phyloP scores from a whole-genome alignment of 2,888 invertebrate species.

The Steinernema hermaphroditum region DNA sequence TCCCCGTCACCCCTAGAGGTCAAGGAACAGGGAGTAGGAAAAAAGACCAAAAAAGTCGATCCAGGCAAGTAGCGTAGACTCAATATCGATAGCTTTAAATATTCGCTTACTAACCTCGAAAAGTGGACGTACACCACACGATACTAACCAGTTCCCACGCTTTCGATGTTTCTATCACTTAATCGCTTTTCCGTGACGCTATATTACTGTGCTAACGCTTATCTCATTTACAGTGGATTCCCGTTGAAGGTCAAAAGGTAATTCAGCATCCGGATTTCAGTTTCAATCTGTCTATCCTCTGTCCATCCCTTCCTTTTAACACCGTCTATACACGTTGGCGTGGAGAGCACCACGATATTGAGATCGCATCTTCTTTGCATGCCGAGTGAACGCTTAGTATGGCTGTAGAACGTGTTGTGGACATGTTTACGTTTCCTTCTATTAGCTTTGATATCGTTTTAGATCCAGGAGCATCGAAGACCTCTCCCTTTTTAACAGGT shows the following conservation, averaged over 20 bases:
- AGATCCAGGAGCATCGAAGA: slow-evolving; percentile 67
- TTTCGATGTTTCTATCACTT: slow-evolving; percentile 2
- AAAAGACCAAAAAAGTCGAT: slow-evolving; percentile 80
- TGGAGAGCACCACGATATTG: too few relatives aligned
- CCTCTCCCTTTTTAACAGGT: slow-evolving; percentile 67
- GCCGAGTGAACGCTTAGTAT: too few relatives aligned
- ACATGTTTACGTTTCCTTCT: slow-evolving; percentile 1
- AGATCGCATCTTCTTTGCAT: too few relatives aligned
- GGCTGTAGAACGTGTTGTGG: too few relatives aligned
- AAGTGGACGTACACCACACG: slow-evolving; percentile 18
- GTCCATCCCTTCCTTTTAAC: neutral
- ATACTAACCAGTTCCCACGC: neutral
- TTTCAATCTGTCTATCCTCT: neutral
- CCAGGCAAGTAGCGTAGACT: slow-evolving; percentile 77
- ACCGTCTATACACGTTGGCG: too few relatives aligned
- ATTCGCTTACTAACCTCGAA: slow-evolving; percentile 31
- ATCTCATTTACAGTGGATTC: slow-evolving; percentile 22
- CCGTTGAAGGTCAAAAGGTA: slow-evolving; percentile 27
- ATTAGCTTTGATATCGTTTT: slow-evolving; percentile 41
- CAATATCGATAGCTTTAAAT: slow-evolving; percentile 6
- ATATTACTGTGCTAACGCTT: slow-evolving; percentile 12
- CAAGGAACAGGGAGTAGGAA: slow-evolving; percentile 90
- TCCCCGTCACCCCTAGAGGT: slow-evolving; percentile 91
- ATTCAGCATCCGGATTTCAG: slow-evolving; percentile 1
- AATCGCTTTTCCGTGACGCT: neutral